Conservation (phyloP, 2,797 vertebrate genomes). For the Bradypus variegatus region DNA sequence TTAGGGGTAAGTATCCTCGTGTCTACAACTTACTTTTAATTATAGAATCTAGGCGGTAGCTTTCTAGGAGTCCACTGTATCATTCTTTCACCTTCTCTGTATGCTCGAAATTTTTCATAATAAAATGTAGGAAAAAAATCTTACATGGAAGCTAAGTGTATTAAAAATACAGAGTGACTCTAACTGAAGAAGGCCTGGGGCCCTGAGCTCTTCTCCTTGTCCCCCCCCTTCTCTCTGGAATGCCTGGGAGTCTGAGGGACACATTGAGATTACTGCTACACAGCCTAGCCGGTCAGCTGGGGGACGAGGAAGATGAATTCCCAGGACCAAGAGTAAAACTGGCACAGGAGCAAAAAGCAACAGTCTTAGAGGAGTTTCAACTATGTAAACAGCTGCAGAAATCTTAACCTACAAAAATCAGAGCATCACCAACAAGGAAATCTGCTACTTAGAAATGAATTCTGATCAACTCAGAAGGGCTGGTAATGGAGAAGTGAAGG, state of each 20-base stretch:
- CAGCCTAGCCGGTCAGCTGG: not conserved
- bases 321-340: not conserved
- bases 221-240: not conserved
- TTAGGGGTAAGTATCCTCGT: not conserved
- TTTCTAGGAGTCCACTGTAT: not conserved
- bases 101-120: not conserved
- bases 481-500: not conserved
- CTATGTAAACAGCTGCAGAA: not conserved
- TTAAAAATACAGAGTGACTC: not conserved
- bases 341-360: not conserved
- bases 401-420: not conserved
- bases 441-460: not conserved
- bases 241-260: not conserved
- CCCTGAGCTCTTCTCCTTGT: not conserved
- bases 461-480: not conserved
- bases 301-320: not conserved
- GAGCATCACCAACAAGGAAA: not conserved
- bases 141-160: not conserved
- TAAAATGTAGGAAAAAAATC: not conserved
- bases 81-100: not conserved
- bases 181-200: not conserved
- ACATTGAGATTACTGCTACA: not conserved
- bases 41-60: not conserved
- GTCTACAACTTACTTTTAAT: not conserved
- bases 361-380: not conserved